These are phyloP conservation scores for Sylvilagus bachmani DNA, from an alignment of 2,113 vertebrate genomes.

Conservation along the genomic window DNA sequence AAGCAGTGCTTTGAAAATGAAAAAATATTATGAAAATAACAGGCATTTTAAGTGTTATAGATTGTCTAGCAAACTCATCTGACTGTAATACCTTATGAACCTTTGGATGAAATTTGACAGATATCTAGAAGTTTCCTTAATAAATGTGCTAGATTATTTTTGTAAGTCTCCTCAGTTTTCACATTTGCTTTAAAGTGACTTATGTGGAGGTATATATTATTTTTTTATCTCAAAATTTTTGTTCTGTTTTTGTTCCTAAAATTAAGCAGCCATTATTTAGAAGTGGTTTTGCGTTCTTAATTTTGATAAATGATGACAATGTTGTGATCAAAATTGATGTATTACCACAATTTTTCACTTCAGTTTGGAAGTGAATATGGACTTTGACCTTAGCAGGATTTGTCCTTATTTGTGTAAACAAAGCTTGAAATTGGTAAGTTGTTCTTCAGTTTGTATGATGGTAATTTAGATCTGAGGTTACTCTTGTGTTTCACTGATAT, in stretches of 20 bases:
- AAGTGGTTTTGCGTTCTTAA: slow-evolving; percentile 44
- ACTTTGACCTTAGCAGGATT: neutral
- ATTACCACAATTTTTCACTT: slow-evolving; percentile 10
- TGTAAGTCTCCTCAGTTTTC: neutral
- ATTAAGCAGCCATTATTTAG: neutral
- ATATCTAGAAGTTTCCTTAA: slow-evolving; percentile 23
- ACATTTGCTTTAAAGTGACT: slow-evolving; percentile 26
- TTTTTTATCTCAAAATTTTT: slow-evolving; percentile 44
- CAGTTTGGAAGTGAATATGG: slow-evolving; percentile 34
- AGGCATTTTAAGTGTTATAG: slow-evolving; percentile 33
- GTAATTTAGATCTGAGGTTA: neutral
- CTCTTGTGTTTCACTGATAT: slow-evolving; percentile 43
- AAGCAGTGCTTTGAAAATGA: slow-evolving; percentile 61
- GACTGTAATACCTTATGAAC: neutral
- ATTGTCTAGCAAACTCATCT: slow-evolving; percentile 46
- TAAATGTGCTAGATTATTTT: slow-evolving; percentile 23
- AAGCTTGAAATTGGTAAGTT: slow-evolving; percentile 39
- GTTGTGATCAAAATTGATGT: slow-evolving; percentile 41
- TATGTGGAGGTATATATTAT: neutral
- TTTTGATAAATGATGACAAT: slow-evolving; percentile 58
- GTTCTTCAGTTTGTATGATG: slow-evolving; percentile 48
- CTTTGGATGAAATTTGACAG: slow-evolving; percentile 25
- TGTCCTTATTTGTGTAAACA: neutral
- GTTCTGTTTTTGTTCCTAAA: slow-evolving; percentile 33
- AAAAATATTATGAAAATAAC: slow-evolving; percentile 58